phyloP scores from a whole-genome alignment of 2,888 invertebrate species.

The Troides aeacus region DNA sequence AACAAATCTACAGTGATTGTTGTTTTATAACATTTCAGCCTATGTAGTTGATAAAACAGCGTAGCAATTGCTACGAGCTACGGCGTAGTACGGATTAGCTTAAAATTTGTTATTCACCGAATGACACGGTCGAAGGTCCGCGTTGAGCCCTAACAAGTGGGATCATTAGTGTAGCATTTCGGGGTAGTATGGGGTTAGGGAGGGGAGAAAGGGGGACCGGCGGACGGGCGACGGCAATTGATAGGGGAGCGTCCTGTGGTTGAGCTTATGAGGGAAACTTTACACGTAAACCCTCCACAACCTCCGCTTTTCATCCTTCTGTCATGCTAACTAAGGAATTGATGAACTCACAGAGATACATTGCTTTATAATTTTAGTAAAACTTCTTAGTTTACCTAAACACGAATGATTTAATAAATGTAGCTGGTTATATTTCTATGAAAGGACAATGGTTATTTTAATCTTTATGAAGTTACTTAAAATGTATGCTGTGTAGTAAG shows the following conservation, averaged over 20 bases:
- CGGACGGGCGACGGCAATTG: conserved; percentile 57
- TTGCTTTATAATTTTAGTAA: conserved; percentile 17
- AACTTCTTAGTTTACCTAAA: not conserved
- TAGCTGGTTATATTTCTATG: too few relatives aligned
- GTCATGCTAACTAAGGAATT: conserved; percentile 46
- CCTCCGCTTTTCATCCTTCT: conserved; percentile 44
- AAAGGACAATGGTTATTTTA: too few relatives aligned
- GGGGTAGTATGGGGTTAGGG: conserved; percentile 35
- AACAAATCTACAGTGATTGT: too few relatives aligned
- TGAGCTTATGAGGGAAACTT: conserved; percentile 74
- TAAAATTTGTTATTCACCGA: conserved; percentile 76
- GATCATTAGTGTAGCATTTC: conserved; percentile 68
- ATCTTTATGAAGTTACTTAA: too few relatives aligned
- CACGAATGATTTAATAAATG: not conserved
- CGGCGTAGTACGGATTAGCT: conserved; percentile 58
- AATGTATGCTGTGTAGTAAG: too few relatives aligned
- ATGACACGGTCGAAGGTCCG: conserved; percentile 74
- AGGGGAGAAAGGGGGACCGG: conserved; percentile 28
- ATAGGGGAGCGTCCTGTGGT: conserved; percentile 73
- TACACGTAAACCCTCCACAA: conserved; percentile 64
- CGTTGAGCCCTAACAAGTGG: conserved; percentile 77
- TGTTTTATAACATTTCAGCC: too few relatives aligned
- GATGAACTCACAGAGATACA: conserved; percentile 53
- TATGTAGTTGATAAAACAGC: not conserved
- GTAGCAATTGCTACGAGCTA: conserved; percentile 38